Evolutionary conservation across 1,140 invertebrate species (phyloP).

Genomic region (Drosophila orena): DNA sequence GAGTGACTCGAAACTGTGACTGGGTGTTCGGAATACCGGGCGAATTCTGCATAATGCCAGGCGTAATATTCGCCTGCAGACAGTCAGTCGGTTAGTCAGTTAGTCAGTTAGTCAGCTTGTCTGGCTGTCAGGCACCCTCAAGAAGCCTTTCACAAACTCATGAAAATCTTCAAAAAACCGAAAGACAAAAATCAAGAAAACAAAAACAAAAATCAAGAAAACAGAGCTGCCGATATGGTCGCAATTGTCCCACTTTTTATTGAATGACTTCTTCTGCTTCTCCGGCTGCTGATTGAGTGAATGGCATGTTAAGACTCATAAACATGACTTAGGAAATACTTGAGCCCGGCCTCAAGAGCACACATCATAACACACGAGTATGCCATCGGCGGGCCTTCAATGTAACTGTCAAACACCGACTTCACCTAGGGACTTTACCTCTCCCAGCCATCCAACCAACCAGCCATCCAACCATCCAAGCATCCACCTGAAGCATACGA

Average conservation of each 20-base stretch:
- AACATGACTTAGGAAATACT: conserved; percentile 83
- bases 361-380: conserved; percentile 51
- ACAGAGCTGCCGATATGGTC: conserved; percentile 55
- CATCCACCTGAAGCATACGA: conserved; percentile 29
- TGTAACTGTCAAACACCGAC: conserved; percentile 77
- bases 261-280: conserved; percentile 80
- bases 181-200: conserved; percentile 41
- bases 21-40: conserved; percentile 56
- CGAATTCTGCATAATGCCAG: conserved; percentile 71
- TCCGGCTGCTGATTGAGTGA: conserved; percentile 73
- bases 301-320: conserved; percentile 81
- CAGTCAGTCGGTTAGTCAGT: conserved; percentile 22
- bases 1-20: conserved; percentile 33
- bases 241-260: conserved; percentile 82
- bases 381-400: conserved; percentile 47
- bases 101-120: not conserved
- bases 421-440: conserved; percentile 22
- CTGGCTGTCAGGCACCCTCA: conserved; percentile 45
- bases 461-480: not conserved
- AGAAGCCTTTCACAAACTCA: conserved; percentile 82
- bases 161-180: conserved; percentile 74
- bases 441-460: conserved; percentile 6
- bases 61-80: conserved; percentile 40
- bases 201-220: too few relatives aligned
- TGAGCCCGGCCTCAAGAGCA: conserved; percentile 57